Evolutionary conservation across 2,888 invertebrate species (phyloP).

Genomic region (Lepidocyrtinus sp.): DNA sequence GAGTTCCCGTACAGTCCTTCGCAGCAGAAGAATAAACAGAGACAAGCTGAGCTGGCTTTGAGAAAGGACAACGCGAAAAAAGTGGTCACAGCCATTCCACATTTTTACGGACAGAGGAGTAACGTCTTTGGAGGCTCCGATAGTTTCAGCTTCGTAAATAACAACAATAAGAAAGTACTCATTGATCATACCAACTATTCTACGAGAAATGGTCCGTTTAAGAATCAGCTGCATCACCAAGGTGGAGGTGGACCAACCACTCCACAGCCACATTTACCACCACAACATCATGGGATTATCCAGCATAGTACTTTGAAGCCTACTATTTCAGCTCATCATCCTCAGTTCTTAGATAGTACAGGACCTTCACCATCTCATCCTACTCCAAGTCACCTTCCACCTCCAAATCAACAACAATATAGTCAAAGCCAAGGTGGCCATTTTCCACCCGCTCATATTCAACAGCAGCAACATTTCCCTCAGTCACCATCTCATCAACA

Average conservation of each 20-base stretch:
- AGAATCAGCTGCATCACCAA: conserved; percentile 22
- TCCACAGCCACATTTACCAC: conserved; percentile 2
- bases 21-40: conserved; percentile 64
- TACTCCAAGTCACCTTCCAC: conserved; percentile 16
- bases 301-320: conserved; percentile 11
- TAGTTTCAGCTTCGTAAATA: conserved; percentile 54
- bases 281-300: conserved; percentile 6
- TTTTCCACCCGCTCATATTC: conserved; percentile 28
- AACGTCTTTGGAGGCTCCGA: conserved; percentile 56
- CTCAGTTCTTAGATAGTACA: conserved; percentile 32
- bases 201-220: conserved; percentile 44
- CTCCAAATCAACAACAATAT: conserved; percentile 29
- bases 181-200: conserved; percentile 55
- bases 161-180: conserved; percentile 57
- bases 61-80: conserved; percentile 52
- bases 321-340: conserved; percentile 10
- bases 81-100: conserved; percentile 54
- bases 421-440: conserved; percentile 30
- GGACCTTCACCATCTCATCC: conserved; percentile 31
- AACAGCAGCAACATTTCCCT: conserved; percentile 12
- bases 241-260: background rate
- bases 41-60: conserved; percentile 46
- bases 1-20: conserved; percentile 66
- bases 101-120: conserved; percentile 64
- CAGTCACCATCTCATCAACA: conserved; percentile 42